Conservation (phyloP, 2,113 vertebrate species). For the Myocastor coypus region DNA sequence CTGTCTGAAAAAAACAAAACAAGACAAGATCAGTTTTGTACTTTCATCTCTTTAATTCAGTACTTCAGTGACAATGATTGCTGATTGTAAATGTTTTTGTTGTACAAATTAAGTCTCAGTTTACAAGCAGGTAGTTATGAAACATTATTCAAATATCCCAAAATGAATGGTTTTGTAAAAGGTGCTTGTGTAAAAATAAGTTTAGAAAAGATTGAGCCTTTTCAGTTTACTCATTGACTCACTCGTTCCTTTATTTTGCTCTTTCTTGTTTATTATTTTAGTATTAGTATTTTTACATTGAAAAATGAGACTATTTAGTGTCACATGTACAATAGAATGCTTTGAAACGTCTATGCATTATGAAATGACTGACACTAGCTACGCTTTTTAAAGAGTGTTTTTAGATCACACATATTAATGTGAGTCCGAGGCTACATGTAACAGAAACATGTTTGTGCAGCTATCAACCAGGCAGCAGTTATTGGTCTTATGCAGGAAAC, state of each 20-base stretch:
- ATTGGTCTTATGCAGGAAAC: background rate
- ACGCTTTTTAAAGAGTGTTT: background rate
- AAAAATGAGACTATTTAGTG: background rate
- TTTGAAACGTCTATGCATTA: background rate
- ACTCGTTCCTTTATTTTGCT: background rate
- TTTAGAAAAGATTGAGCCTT: background rate
- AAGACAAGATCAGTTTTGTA: background rate
- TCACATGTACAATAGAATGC: background rate
- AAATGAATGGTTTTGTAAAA: background rate
- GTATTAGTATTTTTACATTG: background rate
- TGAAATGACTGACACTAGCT: background rate
- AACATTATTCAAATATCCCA: background rate
- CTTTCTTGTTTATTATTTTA: background rate
- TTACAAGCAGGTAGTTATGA: background rate
- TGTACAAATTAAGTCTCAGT: background rate
- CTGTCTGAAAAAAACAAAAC: background rate
- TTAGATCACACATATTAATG: background rate
- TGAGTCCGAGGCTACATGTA: background rate
- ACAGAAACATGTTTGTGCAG: background rate
- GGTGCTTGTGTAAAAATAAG: background rate
- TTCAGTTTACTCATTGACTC: background rate
- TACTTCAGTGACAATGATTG: background rate
- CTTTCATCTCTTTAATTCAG: conserved; percentile 8
- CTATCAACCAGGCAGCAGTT: background rate
- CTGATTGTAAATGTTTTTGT: background rate